These are phyloP conservation scores for Stramonita haemastoma DNA, from an alignment of 2,888 invertebrate species.

Conservation along the genomic window DNA sequence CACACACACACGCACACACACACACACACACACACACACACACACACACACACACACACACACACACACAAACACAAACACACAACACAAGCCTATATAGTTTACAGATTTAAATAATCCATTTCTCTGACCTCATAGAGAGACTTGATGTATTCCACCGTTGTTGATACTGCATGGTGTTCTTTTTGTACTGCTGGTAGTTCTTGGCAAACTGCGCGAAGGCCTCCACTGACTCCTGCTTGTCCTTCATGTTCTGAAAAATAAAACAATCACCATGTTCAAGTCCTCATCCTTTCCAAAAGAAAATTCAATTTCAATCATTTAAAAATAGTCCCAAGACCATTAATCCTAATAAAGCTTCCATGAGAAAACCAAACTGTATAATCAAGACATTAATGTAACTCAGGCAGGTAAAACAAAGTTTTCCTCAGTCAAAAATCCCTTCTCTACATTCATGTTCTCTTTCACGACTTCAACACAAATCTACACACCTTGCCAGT, in stretches of 20 bases:
- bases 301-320: too few species aligned
- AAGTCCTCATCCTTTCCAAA: too few species aligned
- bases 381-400: too few species aligned
- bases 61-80: conserved; percentile 16
- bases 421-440: too few species aligned
- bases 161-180: conserved; percentile 70
- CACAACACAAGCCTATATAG: neutral
- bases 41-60: neutral
- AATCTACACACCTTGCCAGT: neutral
- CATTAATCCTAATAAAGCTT: too few species aligned
- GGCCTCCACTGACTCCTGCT: conserved; percentile 66
- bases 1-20: conserved; percentile 1
- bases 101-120: neutral
- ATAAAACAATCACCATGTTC: neutral
- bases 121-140: conserved; percentile 73
- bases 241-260: conserved; percentile 72
- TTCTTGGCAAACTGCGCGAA: conserved; percentile 75
- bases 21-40: neutral
- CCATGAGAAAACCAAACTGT: too few species aligned
- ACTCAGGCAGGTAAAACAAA: too few species aligned
- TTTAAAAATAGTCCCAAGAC: too few species aligned
- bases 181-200: conserved; percentile 72
- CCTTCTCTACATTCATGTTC: too few species aligned
- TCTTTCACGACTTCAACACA: too few species aligned
- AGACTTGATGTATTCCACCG: conserved; percentile 75